Conservation (phyloP, 2,797 vertebrate species). For the Oreochromis mossambicus region DNA sequence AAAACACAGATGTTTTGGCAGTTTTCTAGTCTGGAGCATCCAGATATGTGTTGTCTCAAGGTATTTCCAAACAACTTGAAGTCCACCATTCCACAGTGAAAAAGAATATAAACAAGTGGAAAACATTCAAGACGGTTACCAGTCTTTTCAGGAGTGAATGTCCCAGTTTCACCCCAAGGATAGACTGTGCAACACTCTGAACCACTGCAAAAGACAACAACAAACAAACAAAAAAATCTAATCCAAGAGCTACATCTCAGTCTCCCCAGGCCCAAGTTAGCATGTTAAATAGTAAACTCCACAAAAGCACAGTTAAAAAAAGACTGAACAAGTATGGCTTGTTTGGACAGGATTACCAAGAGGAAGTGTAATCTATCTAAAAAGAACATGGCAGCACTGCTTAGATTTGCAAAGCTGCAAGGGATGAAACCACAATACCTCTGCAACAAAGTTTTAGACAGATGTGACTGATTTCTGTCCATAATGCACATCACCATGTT, state of each 20-base stretch:
- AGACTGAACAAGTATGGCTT: not conserved
- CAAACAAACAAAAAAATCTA: not conserved
- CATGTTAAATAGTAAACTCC: not conserved
- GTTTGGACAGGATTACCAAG: not conserved
- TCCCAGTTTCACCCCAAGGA: not conserved
- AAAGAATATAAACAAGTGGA: not conserved
- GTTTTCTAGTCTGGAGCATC: not conserved
- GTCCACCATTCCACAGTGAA: not conserved
- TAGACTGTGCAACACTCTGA: not conserved
- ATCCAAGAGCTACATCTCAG: not conserved
- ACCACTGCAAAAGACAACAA: not conserved
- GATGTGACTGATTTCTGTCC: not conserved
- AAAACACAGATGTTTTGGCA: not conserved
- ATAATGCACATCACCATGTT: not conserved
- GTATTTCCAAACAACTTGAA: not conserved
- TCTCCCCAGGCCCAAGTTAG: not conserved
- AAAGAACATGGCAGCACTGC: not conserved
- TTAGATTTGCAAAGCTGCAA: not conserved
- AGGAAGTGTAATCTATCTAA: fast-evolving
- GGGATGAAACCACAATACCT: not conserved
- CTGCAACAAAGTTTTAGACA: not conserved
- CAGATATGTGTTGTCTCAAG: not conserved
- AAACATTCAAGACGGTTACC: not conserved
- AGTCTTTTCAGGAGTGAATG: not conserved
- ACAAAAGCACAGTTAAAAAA: not conserved